Percentiles rank a stretch among this genome's conserved stretches.
Conservation (phyloP, 2,113 vertebrate genomes). For the Struthidea cinerea region DNA sequence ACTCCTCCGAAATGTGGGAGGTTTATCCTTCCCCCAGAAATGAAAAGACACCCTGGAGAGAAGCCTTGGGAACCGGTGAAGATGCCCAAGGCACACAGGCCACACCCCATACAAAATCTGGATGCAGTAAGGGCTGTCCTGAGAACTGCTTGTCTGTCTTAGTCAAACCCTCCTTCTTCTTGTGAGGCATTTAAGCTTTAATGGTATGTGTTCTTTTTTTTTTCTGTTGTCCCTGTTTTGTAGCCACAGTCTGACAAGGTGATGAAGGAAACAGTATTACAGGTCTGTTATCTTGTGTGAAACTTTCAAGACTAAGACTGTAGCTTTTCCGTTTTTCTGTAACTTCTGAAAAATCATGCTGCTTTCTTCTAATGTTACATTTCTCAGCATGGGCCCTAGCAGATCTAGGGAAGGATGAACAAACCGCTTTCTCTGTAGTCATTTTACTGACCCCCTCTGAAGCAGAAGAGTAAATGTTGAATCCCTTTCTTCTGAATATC, state of each 20-base stretch:
- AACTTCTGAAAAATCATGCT: not conserved
- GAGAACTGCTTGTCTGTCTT: not conserved
- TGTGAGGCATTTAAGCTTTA: not conserved
- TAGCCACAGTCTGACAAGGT: not conserved
- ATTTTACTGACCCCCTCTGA: not conserved
- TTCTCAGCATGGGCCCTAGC: not conserved
- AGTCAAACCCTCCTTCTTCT: not conserved
- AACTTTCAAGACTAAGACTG: not conserved
- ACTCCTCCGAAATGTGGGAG: not conserved
- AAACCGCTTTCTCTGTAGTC: not conserved
- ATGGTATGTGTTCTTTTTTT: rapidly evolving
- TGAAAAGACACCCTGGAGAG: not conserved
- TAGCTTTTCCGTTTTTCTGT: not conserved
- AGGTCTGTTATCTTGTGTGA: not conserved
- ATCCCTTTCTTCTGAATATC: not conserved
- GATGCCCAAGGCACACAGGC: not conserved
- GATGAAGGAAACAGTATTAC: not conserved
- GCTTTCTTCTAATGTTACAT: not conserved
- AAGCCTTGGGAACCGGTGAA: not conserved
- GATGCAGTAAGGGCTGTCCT: not conserved
- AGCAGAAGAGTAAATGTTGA: not conserved
- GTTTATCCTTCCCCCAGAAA: not conserved
- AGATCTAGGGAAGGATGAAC: not conserved
- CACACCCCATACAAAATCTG: not conserved
- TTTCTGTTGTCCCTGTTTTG: not conserved